phyloP scores from a whole-genome alignment of 1,140 invertebrate species.

The Chionoecetes opilio region DNA sequence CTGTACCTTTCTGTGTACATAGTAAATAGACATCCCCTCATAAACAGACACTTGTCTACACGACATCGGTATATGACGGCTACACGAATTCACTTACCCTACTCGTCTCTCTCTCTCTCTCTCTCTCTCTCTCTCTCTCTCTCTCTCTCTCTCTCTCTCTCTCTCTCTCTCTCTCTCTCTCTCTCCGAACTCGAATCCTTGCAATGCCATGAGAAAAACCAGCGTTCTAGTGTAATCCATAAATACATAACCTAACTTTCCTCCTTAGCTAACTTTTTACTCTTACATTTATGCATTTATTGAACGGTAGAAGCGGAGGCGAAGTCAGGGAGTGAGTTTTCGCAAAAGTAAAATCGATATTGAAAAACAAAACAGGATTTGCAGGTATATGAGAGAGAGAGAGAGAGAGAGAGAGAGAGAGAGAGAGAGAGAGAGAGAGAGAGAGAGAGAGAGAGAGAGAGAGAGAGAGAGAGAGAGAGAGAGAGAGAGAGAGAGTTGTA shows the following conservation, averaged over 20 bases:
- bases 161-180: conserved; percentile 6
- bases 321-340: background rate
- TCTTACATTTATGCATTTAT: background rate
- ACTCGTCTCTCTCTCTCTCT: conserved; percentile 27
- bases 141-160: background rate
- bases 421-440: background rate
- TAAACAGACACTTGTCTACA: no score
- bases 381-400: background rate
- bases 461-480: conserved; percentile 4
- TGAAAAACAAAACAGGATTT: background rate
- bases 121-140: conserved; percentile 7
- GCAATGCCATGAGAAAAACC: background rate
- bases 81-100: no score
- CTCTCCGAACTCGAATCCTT: background rate
- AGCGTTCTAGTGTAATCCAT: background rate
- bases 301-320: background rate
- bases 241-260: no score
- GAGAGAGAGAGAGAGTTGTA: background rate
- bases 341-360: background rate
- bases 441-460: conserved; percentile 21
- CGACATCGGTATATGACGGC: no score
- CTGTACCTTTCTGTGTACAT: no score
- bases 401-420: background rate
- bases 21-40: no score
- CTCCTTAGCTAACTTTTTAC: no score